Evolutionary conservation across 1,140 invertebrate species (phyloP).

Genomic region (Pseudobourletiella spinata): DNA sequence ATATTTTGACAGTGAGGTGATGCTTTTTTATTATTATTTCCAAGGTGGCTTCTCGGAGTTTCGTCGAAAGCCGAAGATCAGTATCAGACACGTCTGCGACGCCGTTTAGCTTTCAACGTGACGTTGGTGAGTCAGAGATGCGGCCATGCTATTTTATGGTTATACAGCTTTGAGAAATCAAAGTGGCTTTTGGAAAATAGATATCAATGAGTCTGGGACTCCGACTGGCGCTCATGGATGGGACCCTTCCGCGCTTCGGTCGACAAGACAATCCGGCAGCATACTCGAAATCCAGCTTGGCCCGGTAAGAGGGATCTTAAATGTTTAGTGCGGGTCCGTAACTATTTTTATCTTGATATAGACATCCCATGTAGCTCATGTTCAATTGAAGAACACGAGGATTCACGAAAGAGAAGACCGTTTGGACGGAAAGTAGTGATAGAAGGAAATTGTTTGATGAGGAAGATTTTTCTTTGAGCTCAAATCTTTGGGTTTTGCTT

Average conservation of each 20-base stretch:
- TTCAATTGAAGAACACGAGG: too few species aligned
- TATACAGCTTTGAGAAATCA: too few species aligned
- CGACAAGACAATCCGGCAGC: constrained; percentile 77
- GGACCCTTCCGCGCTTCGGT: constrained; percentile 66
- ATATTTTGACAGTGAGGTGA: not conserved
- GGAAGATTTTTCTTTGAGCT: too few species aligned
- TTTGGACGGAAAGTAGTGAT: too few species aligned
- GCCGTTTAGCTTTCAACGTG: not conserved
- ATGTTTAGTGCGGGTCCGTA: too few species aligned
- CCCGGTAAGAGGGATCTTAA: constrained; percentile 55
- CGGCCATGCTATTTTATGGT: not conserved
- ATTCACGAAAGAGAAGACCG: too few species aligned
- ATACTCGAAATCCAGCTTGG: constrained; percentile 57
- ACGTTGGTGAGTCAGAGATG: not conserved
- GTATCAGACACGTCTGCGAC: not conserved
- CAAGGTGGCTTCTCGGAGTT: not conserved
- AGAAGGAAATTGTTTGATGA: too few species aligned
- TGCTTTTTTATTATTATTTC: not conserved
- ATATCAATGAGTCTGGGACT: constrained; percentile 50
- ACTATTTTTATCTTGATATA: too few species aligned
- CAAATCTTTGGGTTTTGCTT: too few species aligned
- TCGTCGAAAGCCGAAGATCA: not conserved
- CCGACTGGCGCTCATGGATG: constrained; percentile 61
- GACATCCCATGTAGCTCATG: too few species aligned
- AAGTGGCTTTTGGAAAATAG: too few species aligned